Base-by-base conservation (phyloP, 2,797 vertebrate species). In the Crenichthys baileyi region DNA sequence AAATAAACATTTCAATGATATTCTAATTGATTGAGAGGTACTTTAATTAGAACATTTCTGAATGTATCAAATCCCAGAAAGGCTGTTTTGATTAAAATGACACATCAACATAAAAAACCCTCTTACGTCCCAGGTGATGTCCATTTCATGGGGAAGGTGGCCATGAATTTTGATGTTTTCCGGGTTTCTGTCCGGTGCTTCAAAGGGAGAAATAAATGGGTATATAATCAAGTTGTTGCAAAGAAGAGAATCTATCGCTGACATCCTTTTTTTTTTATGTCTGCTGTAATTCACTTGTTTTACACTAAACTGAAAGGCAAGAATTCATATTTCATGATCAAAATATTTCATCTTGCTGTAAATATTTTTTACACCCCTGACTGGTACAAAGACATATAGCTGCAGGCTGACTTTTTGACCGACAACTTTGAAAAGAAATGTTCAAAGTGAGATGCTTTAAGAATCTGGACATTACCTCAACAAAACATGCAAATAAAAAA, bases 121-220 rank as follows among this genome's bases (percentile, higher is more conserved):
- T 73, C 92, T 91, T 90, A 99, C 98, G 96, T 98, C 96, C 98
- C 98, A 99, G 87, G 94, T 97, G 85, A 99, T 97, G 85, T 97
- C 95, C 97, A 99, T 97, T 88, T 98, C 97, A 84, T 98, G 95
- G 79, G 97, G 97, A 29, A 96, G 94, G 79, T 95, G 96, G 24
- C 96, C 96, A 92, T 97, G 96, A 41, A 97, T 96, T 90, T 92
- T 92, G 73, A 99, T 95, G 87, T 96, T 96, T 85, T 96, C 94
- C 39, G 98, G 98, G 86, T 98, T 99, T 89, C 93, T 97, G 72
- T 97, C 97, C 29, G 98, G 98, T 91, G 95, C 98, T 99, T 92
- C 85, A 86, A 92, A 79, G 85, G 90, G 56, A 29, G 44, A 53
- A 70, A 44, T 46, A 46, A 46, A 68, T 41, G 39, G 39, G 22